Conservation (phyloP, 1,140 invertebrate species). For the Hypothenemus hampei region DNA sequence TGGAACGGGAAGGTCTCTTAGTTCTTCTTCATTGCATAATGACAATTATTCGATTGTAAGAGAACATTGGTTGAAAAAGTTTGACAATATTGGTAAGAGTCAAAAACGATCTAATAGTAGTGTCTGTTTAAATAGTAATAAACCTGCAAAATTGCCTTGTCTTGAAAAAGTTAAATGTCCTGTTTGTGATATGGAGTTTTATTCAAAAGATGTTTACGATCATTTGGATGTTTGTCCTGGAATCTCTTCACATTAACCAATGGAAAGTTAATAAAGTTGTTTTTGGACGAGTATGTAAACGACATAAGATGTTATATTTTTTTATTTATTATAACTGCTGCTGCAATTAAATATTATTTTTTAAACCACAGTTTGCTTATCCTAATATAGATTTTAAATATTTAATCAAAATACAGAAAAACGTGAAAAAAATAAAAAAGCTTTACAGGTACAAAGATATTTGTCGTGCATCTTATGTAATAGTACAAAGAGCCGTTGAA, state of each 20-base stretch:
- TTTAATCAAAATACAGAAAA: too few species aligned
- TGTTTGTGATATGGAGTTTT: constrained; percentile 53
- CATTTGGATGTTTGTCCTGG: constrained; percentile 59
- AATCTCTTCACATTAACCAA: constrained; percentile 21
- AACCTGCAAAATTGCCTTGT: constrained; percentile 26
- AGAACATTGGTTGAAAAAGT: constrained; percentile 53
- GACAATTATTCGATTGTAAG: constrained; percentile 43
- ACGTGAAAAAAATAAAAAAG: too few species aligned
- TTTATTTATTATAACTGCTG: too few species aligned
- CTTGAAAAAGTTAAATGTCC: constrained; percentile 49
- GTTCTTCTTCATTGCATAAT: constrained; percentile 27
- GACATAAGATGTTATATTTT: too few species aligned
- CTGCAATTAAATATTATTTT: too few species aligned
- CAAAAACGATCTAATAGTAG: constrained; percentile 9
- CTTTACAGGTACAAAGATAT: too few species aligned
- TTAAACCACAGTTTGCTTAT: too few species aligned
- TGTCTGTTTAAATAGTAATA: constrained; percentile 12
- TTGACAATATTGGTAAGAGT: constrained; percentile 13
- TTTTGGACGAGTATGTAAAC: too few species aligned
- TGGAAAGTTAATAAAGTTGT: too few species aligned
- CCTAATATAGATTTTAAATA: too few species aligned
- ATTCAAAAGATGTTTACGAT: constrained; percentile 47
- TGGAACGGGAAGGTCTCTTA: constrained; percentile 26
- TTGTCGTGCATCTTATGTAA: too few species aligned
- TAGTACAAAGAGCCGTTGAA: too few species aligned